A percentile compares a stretch with the other conserved stretches of the same genome.
These are phyloP conservation scores for Fopius arisanus DNA, from an alignment of 1,140 invertebrate species.

Conservation along the genomic window DNA sequence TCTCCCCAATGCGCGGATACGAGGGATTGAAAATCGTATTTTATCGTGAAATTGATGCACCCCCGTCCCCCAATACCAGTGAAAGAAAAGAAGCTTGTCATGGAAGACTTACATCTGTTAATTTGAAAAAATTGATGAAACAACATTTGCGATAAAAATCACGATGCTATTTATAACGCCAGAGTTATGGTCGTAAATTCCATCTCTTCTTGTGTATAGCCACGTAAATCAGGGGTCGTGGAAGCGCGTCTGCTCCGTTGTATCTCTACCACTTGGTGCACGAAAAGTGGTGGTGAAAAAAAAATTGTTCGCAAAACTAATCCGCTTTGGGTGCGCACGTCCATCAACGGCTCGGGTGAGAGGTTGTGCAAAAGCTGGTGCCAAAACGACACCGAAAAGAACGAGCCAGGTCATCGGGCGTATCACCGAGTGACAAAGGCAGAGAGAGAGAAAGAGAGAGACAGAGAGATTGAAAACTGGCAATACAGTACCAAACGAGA, in stretches of 20 bases:
- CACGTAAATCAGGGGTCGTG: slow-evolving; percentile 29
- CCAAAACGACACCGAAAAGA: slow-evolving; percentile 8
- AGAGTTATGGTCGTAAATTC: slow-evolving; percentile 1
- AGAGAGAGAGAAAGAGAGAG: neutral
- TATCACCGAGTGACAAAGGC: neutral
- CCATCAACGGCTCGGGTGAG: slow-evolving; percentile 22
- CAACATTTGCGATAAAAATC: neutral
- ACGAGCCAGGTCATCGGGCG: neutral
- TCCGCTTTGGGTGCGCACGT: slow-evolving; percentile 32
- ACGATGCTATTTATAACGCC: neutral
- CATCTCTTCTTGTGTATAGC: slow-evolving; percentile 10
- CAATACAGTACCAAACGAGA: neutral
- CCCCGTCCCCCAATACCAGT: neutral
- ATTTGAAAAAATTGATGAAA: slow-evolving; percentile 14
- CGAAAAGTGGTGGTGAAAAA: slow-evolving; percentile 4
- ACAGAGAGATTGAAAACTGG: too few species aligned
- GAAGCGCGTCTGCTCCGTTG: neutral
- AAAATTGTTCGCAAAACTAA: slow-evolving; percentile 29
- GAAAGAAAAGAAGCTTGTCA: neutral
- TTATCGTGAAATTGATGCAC: slow-evolving; percentile 22
- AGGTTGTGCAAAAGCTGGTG: neutral
- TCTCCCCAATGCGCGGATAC: neutral
- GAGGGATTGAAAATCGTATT: slow-evolving; percentile 20
- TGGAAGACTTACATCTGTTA: neutral
- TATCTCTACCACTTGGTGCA: neutral